Base-by-base conservation (phyloP, 2,888 invertebrate genomes). In the Andricus curvator region DNA sequence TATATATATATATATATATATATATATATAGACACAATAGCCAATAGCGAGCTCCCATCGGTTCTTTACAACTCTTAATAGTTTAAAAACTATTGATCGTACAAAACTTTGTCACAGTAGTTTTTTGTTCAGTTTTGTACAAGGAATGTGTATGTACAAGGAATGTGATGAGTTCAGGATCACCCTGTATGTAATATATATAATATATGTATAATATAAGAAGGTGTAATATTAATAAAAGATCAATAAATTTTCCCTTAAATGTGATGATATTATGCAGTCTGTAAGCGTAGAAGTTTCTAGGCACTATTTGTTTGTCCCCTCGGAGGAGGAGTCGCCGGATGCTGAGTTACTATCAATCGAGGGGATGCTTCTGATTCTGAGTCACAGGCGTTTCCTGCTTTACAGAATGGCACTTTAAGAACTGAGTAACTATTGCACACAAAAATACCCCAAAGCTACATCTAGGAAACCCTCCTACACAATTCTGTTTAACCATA, bases 361-460 rank as follows among this genome's bases (percentile, higher is more conserved):
- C 8, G 51, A 48, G 70, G 48, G 70, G 70, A 20, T 70, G 70
- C 15, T 25, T 25, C 70, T 70, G 70, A 33, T 51, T 70, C 29
- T 70, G 70, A 70, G 70, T 70, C 70, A 70, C 29, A 29, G 70
- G 70, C 70, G 48, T 74, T 56, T 74, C 74, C 74, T 56, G 74
- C 20, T 17, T 56, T 56, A 15, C 15, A 22, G 74, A 74, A 74
- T 74, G 56, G 33, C 56, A n/a, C 33, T 74, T 74, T 33, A 33
- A 56, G 74, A 74, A 74, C 74, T 74, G 56, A 15, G 62, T 62
- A 62, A 29, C 74, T 74, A 51, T 74, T 56, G 51, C 74, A 56
- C 74, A 74, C 29, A 74, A 74, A 74, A 74, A 56, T 74, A 74
- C 74, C 74, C 44, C 56, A 29, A 74, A 74, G 74, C 70, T 29